These are phyloP conservation scores for Fabriciana adippe DNA, from an alignment of 2,888 invertebrate species.

Conservation along the genomic window DNA sequence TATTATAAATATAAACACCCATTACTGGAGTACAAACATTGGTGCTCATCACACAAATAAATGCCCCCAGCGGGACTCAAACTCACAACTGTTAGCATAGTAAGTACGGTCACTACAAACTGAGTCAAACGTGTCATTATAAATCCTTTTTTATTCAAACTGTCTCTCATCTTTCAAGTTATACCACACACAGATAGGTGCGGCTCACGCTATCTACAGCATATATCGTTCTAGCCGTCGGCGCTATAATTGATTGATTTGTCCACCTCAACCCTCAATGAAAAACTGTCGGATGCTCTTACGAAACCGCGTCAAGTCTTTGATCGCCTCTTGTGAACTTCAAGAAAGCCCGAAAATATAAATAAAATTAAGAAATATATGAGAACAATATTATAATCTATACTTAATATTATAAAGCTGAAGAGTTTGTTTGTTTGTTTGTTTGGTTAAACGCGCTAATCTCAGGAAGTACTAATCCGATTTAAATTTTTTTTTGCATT, in stretches of 20 bases:
- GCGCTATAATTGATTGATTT: slow-evolving; percentile 78
- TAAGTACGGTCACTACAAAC: too few relatives aligned
- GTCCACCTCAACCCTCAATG: slow-evolving; percentile 54
- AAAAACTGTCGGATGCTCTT: slow-evolving; percentile 26
- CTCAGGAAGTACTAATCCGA: too few relatives aligned
- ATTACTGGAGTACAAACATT: too few relatives aligned
- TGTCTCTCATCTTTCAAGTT: slow-evolving; percentile 32
- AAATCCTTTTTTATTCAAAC: too few relatives aligned
- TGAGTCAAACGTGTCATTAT: background rate
- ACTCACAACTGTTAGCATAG: too few relatives aligned
- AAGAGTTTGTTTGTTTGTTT: too few relatives aligned
- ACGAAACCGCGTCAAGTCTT: slow-evolving; percentile 23
- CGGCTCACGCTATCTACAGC: slow-evolving; percentile 59
- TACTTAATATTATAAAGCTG: too few relatives aligned
- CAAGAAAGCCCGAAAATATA: background rate
- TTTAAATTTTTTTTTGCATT: too few relatives aligned
- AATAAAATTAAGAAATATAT: background rate
- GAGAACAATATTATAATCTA: background rate
- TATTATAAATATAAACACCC: too few relatives aligned
- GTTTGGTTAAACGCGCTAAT: too few relatives aligned
- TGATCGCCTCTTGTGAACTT: slow-evolving; percentile 16
- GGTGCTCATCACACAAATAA: too few relatives aligned
- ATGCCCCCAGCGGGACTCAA: too few relatives aligned
- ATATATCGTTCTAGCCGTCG: slow-evolving; percentile 69
- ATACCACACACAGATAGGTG: slow-evolving; percentile 47